Conservation (phyloP, 2,888 invertebrate species). For the Rhamnusium bicolor region DNA sequence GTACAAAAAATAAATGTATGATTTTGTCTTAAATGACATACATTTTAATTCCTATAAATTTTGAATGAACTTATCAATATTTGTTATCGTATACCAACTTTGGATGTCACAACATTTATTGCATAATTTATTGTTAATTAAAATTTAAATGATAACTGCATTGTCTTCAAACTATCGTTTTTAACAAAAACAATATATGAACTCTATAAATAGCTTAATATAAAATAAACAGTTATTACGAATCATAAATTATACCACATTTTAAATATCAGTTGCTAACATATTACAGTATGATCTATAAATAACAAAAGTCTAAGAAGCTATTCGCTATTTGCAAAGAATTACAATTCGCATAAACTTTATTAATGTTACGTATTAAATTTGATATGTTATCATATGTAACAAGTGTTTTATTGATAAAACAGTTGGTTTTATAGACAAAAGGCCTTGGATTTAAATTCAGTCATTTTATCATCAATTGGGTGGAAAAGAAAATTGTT, state of each 20-base stretch:
- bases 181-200: background rate
- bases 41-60: background rate
- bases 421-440: background rate
- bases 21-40: background rate
- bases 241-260: background rate
- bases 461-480: slow-evolving; percentile 10
- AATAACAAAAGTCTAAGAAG: background rate
- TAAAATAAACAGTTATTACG: background rate
- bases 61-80: slow-evolving; percentile 8
- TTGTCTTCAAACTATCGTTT: background rate
- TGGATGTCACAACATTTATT: background rate
- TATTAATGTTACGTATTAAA: background rate
- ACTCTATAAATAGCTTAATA: background rate
- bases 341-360: slow-evolving; percentile 4
- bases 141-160: background rate
- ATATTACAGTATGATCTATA: slow-evolving; percentile 3
- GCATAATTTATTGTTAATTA: background rate
- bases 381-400: background rate
- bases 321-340: background rate
- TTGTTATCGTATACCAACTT: background rate
- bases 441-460: background rate
- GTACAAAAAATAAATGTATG: background rate
- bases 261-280: background rate
- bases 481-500: background rate
- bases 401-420: background rate